Evolutionary conservation across 2,888 invertebrate species (phyloP), one percentile per base, ranked within the genome.

Genomic region (Isoperla grammatica): DNA sequence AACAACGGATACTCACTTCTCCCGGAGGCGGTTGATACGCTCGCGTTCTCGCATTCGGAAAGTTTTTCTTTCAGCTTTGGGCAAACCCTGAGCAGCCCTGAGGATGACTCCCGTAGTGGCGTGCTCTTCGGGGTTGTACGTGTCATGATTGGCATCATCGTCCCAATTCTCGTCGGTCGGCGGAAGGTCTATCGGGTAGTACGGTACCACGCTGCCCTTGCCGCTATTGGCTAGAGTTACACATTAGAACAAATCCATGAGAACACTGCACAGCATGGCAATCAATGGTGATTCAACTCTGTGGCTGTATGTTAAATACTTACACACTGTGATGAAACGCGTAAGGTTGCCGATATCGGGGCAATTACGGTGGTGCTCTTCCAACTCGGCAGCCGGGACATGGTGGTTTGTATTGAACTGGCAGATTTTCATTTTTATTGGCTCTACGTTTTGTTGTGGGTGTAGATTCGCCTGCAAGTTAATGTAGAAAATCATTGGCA

Each of bases 381-480:
- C 29, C n/a, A 73, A 43, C 46, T 74, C 71, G 5, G 43, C 23
- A 49, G 67, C 65, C 42, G 62, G 65, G 15, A 72, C 49, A 35
- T 72, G 68, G 57, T 74, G 74, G 1, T 71, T 71, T 2, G 71
- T 73, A 62, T 74, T 69, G 56, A 68, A 74, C 0, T 73, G 74
- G 56, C 74, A 74, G 17, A 68, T 68, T 13, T 67, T 59, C 61
- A 69, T 71, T 49, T 71, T 71, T 59, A 46, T 6, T 4, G 46
- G 29, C 29, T 29, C 29, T 6, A 29, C 29, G 8, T 29, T 29
- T 8, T 29, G 29, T 8, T 29, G 29, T 6, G 29, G 29, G 29
- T 29, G 29, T 29, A 6, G 29, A 29, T 29, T 29, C 8, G 29
- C 29, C 29, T 29, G 29, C 8, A 29, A 29, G 8, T 6, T 29